Evolutionary conservation across 1,140 invertebrate species (phyloP).

Genomic region (Eufriesea mexicana): DNA sequence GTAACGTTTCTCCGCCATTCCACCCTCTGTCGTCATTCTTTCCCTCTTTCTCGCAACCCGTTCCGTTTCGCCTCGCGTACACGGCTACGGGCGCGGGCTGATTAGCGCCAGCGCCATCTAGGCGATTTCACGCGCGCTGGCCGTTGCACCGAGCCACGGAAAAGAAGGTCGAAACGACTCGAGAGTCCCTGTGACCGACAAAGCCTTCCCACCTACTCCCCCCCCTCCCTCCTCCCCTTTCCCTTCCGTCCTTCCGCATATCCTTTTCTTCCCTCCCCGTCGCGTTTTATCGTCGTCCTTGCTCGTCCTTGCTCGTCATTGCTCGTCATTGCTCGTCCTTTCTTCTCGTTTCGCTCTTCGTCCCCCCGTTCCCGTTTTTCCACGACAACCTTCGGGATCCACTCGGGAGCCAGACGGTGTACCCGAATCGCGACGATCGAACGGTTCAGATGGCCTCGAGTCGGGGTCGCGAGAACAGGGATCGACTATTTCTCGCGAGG

Average conservation of each 20-base stretch:
- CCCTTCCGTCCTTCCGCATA: background rate
- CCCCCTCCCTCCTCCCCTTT: background rate
- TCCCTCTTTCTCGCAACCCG: constrained; percentile 47
- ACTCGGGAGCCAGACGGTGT: no score
- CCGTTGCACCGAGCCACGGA: constrained; percentile 48
- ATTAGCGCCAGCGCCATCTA: constrained; percentile 51
- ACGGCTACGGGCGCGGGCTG: constrained; percentile 26
- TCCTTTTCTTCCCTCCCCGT: background rate
- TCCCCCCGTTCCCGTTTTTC: no score
- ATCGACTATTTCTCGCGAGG: constrained; percentile 2
- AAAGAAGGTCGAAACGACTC: constrained; percentile 55
- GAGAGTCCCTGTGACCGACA: constrained; percentile 48
- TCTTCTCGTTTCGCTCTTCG: no score
- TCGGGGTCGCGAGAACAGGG: no score
- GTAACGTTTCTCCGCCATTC: background rate
- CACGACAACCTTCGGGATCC: background rate
- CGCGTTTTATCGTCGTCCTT: background rate
- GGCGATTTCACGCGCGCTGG: constrained; percentile 32
- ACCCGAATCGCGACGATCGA: no score
- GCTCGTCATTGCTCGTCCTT: background rate
- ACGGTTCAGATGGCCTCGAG: no score
- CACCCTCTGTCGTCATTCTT: constrained; percentile 51
- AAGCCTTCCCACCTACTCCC: background rate
- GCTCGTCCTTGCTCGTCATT: background rate
- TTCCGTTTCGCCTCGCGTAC: no score